phyloP scores from a whole-genome alignment of 2,888 invertebrate species.

The Coenonympha arcania region DNA sequence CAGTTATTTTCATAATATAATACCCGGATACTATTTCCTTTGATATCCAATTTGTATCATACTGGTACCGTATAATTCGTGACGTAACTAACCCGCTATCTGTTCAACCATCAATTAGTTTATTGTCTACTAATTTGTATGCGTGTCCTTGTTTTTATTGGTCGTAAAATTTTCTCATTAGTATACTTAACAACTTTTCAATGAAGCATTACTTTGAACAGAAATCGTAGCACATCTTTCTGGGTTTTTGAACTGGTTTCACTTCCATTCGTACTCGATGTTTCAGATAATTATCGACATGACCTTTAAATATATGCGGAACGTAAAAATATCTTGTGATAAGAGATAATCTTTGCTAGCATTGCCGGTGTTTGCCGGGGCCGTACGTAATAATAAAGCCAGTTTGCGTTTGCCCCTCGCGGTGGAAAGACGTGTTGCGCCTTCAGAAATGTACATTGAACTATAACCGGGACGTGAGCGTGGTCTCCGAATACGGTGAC shows the following conservation, averaged over 20 bases:
- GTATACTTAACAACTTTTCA: too few relatives aligned
- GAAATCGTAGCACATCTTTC: neutral
- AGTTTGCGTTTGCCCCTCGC: constrained; percentile 26
- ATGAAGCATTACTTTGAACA: too few relatives aligned
- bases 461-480: constrained; percentile 22
- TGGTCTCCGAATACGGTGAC: constrained; percentile 28
- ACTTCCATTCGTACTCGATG: neutral
- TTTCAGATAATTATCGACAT: neutral
- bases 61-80: too few relatives aligned
- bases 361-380: constrained; percentile 1
- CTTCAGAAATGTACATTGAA: constrained; percentile 21
- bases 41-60: too few relatives aligned
- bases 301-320: constrained; percentile 16
- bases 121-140: too few relatives aligned
- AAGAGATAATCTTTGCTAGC: constrained; percentile 27
- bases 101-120: too few relatives aligned
- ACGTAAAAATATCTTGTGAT: constrained; percentile 30
- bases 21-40: too few relatives aligned
- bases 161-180: neutral
- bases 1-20: too few relatives aligned
- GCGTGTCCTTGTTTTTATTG: too few relatives aligned
- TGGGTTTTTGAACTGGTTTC: neutral
- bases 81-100: too few relatives aligned
- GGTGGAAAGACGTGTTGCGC: constrained; percentile 21
- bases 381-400: constrained; percentile 19